Percentiles rank a stretch among this genome's conserved stretches.
Conservation (phyloP, 1,140 invertebrate species). For the Augochlora pura region DNA sequence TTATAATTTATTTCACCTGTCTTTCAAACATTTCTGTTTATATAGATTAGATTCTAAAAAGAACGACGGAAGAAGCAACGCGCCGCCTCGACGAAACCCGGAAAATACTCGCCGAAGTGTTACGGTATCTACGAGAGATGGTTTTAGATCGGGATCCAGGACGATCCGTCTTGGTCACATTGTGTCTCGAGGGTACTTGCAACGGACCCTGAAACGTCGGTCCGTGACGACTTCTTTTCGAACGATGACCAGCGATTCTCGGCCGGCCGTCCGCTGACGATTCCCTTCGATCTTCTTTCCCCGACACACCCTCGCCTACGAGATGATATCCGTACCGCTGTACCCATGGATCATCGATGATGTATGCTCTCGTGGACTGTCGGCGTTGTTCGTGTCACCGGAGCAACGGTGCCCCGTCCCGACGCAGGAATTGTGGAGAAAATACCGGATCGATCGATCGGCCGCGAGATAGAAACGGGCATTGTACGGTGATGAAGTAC, state of each 20-base stretch:
- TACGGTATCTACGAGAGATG: constrained; percentile 15
- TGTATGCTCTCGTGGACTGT: neutral
- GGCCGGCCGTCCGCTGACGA: constrained; percentile 33
- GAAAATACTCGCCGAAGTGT: constrained; percentile 22
- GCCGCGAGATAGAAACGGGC: neutral
- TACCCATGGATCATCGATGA: constrained; percentile 25
- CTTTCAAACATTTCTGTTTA: no score
- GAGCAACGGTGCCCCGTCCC: constrained; percentile 19
- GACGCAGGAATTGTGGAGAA: constrained; percentile 15
- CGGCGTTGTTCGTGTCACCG: constrained; percentile 3
- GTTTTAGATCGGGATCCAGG: neutral
- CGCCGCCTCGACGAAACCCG: neutral
- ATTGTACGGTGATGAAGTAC: neutral
- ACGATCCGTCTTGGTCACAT: constrained; percentile 41
- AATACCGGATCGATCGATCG: constrained; percentile 13
- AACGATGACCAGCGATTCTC: constrained; percentile 59
- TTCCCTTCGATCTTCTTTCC: constrained; percentile 36
- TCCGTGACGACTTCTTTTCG: constrained; percentile 62
- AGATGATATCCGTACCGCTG: constrained; percentile 41
- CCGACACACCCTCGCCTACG: constrained; percentile 47
- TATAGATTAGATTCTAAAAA: no score
- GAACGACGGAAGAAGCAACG: no score
- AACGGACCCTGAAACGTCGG: constrained; percentile 40
- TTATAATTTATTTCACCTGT: no score
- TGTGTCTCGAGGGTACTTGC: constrained; percentile 49